Base-by-base conservation (phyloP, 2,888 invertebrate genomes). In the Orchesella flavescens region DNA sequence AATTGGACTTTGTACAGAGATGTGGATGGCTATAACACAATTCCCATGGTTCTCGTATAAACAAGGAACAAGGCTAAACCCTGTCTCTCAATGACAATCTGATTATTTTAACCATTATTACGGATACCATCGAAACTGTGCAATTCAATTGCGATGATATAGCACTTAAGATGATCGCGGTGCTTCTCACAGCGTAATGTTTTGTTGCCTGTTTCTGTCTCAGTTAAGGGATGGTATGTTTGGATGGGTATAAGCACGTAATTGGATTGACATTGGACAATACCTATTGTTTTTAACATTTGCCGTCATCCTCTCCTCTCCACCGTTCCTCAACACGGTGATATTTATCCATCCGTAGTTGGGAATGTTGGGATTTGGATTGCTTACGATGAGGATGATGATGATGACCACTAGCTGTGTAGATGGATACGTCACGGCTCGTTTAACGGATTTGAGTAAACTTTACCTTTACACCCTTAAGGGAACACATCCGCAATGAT, bases 261-360 rank as follows among this genome's bases (percentile, higher is more conserved):
- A 83, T 83, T 78, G 83, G 78, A 83, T 83, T 78, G 83, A 74
- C 78, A 79, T 83, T 78, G 83, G 69, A 83, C 83, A 83, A 83
- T 83, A 57, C 68, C 78, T 46, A 83, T 83, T 83, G 83, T 83
- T 79, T 78, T 75, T 78, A 74, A 43, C 17, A 24, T 66, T 75
- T 63, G 63, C 74, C 74, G 77, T 77, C 78, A 77, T 83, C 77
- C 68, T 75, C 68, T 46, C 49, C 53, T 19, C 23, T 59, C 61
- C 49, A 24, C 15, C 17, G 5, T 44, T 68, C 49, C 63, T 74
- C 46, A 66, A 57, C 73, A 80, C 46, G 17, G 49, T 9, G 17
- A 59, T 66, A 19, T 21, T 15, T 34, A 57, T 66, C 69, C 69
- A 53, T 57, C 13, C 59, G 24, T 63, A 34, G 34, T 34, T 34